Base-by-base conservation (phyloP, 2,797 vertebrate genomes). In the Poeciliopsis presidionis region DNA sequence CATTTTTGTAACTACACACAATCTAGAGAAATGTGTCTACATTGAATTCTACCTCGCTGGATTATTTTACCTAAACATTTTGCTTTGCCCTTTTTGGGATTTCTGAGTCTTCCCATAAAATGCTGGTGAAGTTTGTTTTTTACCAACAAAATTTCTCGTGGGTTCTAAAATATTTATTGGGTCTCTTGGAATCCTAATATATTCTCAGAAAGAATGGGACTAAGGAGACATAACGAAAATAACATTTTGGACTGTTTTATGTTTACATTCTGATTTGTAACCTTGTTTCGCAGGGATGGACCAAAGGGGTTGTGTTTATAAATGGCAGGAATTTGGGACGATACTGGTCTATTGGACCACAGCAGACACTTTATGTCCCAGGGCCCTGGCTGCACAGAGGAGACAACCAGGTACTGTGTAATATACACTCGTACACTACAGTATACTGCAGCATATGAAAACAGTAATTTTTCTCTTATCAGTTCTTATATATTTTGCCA, bases 301-400 rank as follows among this genome's bases (percentile, higher is more conserved):
- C 91, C 30, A 98, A 99, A 92, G 98, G 97, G 20, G 95, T 97
- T 1, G 95, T 98, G 16, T 97, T 98, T 73, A 88, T 98, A 91
- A 99, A 98, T 0, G 96, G 96, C 13, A 94, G 89, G 86, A 99
- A 98, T 90, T 93, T 99, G 20, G 97, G 97, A 46, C 96, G 97
- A 65, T 96, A 97, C 90, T 97, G 96, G 97, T 96, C 96, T 65
- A 89, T 96, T 0, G 97, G 98, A 74, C 98, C 98, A 74, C 98
- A 98, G 91, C 95, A 97, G 76, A 96, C 97, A 0, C 96, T 98
- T 7, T 98, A 97, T 85, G 90, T 99, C 53, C 98, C 98, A 0
- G 96, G 89, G 0, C 93, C 96, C 36, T 98, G 97, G 97, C 92
- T 99, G 20, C 75, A 91, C 47, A 92, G 79, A 78, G 97, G 97